phyloP scores from a whole-genome alignment of 2,113 vertebrate genomes.

The Sebastes fasciatus region DNA sequence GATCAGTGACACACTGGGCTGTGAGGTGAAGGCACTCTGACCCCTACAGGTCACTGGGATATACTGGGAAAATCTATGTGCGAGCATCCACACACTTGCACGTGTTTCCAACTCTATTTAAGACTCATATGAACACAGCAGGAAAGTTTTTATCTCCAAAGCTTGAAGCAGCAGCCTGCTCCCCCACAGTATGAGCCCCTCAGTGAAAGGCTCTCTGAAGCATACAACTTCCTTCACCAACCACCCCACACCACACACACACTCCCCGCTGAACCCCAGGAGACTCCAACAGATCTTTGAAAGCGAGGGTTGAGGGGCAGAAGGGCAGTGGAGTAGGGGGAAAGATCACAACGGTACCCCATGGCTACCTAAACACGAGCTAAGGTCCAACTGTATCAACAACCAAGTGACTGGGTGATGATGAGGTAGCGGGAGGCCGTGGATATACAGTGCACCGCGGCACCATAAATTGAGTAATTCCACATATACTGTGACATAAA shows the following conservation, averaged over 20 bases:
- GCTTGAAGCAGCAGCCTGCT: slow-evolving; percentile 34
- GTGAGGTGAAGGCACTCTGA: slow-evolving; percentile 69
- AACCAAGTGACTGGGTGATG: slow-evolving; percentile 53
- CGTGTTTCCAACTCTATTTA: slow-evolving; percentile 25
- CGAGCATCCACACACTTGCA: neutral
- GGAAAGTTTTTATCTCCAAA: slow-evolving; percentile 38
- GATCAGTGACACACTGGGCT: slow-evolving; percentile 41
- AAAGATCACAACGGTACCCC: slow-evolving; percentile 71
- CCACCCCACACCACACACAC: slow-evolving; percentile 6
- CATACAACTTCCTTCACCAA: slow-evolving; percentile 10
- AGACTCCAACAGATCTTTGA: slow-evolving; percentile 61
- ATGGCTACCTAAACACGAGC: slow-evolving; percentile 74
- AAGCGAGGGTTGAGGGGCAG: slow-evolving; percentile 53
- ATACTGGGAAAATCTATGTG: slow-evolving; percentile 14
- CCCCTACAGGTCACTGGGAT: slow-evolving; percentile 70
- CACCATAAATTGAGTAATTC: slow-evolving; percentile 1
- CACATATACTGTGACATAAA: slow-evolving; percentile 19
- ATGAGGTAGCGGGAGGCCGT: slow-evolving; percentile 37
- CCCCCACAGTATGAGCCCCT: slow-evolving; percentile 32
- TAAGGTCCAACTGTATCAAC: slow-evolving; percentile 80
- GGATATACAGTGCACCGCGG: slow-evolving; percentile 19
- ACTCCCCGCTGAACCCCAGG: slow-evolving; percentile 31
- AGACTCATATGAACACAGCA: slow-evolving; percentile 27
- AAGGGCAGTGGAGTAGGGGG: slow-evolving; percentile 59
- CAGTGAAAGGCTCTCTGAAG: slow-evolving; percentile 7